Conservation (phyloP, 2,113 vertebrate genomes). For the Pycnonotus jocosus region DNA sequence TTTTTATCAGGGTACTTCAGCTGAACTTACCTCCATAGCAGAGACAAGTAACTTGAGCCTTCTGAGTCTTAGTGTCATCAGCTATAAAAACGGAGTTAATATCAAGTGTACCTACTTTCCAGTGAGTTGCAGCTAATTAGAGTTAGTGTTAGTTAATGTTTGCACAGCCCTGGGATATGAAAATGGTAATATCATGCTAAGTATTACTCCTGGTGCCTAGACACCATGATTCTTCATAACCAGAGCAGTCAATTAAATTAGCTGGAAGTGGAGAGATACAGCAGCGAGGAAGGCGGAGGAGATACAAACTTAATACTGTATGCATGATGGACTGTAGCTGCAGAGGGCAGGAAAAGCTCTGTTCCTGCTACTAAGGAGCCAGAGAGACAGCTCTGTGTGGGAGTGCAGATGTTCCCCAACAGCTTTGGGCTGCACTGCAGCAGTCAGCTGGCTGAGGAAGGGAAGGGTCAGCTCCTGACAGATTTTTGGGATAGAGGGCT, state of each 20-base stretch:
- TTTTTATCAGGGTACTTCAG: neutral
- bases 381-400: neutral
- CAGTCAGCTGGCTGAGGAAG: neutral
- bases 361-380: neutral
- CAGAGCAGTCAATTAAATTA: slow-evolving; percentile 22
- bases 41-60: neutral
- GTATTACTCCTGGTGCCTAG: slow-evolving; percentile 10
- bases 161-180: slow-evolving; percentile 10
- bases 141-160: slow-evolving; percentile 9
- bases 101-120: slow-evolving; percentile 20
- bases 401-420: neutral
- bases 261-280: neutral
- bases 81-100: slow-evolving; percentile 3
- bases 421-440: neutral
- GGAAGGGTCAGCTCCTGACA: neutral
- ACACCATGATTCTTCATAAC: slow-evolving; percentile 17
- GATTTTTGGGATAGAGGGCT: neutral
- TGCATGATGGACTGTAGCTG: neutral
- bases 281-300: neutral
- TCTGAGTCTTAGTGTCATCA: neutral
- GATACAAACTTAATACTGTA: slow-evolving; percentile 1
- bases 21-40: neutral
- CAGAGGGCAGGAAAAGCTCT: neutral
- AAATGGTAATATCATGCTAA: slow-evolving; percentile 21
- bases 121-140: slow-evolving; percentile 10